These are phyloP conservation scores for Danio kyathit DNA, from an alignment of 2,797 vertebrate species.

Conservation along the genomic window DNA sequence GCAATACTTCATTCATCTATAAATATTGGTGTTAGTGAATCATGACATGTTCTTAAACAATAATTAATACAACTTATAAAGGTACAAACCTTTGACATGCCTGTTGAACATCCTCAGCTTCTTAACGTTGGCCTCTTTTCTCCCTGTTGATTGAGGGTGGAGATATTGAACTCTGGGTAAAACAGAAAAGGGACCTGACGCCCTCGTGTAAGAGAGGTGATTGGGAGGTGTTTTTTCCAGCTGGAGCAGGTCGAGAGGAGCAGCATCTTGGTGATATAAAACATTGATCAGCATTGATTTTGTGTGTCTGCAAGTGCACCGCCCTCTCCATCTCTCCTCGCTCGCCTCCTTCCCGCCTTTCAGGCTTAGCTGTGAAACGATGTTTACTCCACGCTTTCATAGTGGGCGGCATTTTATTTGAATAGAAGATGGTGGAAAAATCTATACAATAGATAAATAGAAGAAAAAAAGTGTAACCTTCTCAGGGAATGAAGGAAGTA, in stretches of 20 bases:
- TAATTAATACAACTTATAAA: neutral
- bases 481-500: slow-evolving; percentile 33
- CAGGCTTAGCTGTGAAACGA: slow-evolving; percentile 52
- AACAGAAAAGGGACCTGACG: slow-evolving; percentile 47
- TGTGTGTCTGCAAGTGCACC: slow-evolving; percentile 58
- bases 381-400: slow-evolving; percentile 61
- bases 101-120: slow-evolving; percentile 24
- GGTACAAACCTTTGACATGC: slow-evolving; percentile 29
- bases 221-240: slow-evolving; percentile 56
- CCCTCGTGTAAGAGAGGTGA: slow-evolving; percentile 57
- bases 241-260: slow-evolving; percentile 53
- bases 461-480: slow-evolving; percentile 36
- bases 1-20: neutral
- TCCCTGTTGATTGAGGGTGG: slow-evolving; percentile 58
- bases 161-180: slow-evolving; percentile 56
- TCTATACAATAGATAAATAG: slow-evolving; percentile 63
- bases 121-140: slow-evolving; percentile 57
- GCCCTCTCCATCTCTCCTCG: slow-evolving; percentile 56
- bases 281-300: slow-evolving; percentile 71
- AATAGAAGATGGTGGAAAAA: slow-evolving; percentile 58
- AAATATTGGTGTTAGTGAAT: neutral
- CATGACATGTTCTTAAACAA: neutral
- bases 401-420: slow-evolving; percentile 63
- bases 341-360: slow-evolving; percentile 29
- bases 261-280: slow-evolving; percentile 66